Evolutionary conservation across 1,140 invertebrate species (phyloP).

Genomic region (Melanaphis sacchari): DNA sequence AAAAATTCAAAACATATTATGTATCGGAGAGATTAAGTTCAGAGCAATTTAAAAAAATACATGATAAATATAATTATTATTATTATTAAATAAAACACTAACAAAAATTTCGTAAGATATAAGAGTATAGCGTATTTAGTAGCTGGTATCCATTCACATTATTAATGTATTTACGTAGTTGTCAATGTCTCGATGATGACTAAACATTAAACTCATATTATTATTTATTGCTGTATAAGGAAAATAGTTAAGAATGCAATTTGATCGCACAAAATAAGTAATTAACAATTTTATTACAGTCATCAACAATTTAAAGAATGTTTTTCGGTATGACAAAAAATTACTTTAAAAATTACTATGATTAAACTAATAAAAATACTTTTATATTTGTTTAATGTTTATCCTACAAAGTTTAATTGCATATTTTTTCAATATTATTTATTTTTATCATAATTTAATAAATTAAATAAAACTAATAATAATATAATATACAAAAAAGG

Average conservation of each 20-base stretch:
- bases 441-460: background rate
- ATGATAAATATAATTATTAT: background rate
- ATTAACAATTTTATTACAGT: background rate
- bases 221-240: background rate
- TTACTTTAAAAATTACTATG: background rate
- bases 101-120: background rate
- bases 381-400: background rate
- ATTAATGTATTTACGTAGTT: background rate
- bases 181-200: background rate
- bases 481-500: background rate
- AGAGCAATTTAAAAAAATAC: background rate
- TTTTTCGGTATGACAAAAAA: background rate
- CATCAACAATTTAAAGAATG: background rate
- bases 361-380: background rate
- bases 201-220: background rate
- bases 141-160: background rate
- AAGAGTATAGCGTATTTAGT: background rate
- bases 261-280: slow-evolving; percentile 1
- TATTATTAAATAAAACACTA: background rate
- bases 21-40: background rate
- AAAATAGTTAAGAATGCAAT: background rate
- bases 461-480: slow-evolving; percentile 10
- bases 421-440: background rate
- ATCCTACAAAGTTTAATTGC: background rate
- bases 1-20: background rate